Conservation (phyloP, 2,797 vertebrate genomes). For the Gadopsis bispinosus region DNA sequence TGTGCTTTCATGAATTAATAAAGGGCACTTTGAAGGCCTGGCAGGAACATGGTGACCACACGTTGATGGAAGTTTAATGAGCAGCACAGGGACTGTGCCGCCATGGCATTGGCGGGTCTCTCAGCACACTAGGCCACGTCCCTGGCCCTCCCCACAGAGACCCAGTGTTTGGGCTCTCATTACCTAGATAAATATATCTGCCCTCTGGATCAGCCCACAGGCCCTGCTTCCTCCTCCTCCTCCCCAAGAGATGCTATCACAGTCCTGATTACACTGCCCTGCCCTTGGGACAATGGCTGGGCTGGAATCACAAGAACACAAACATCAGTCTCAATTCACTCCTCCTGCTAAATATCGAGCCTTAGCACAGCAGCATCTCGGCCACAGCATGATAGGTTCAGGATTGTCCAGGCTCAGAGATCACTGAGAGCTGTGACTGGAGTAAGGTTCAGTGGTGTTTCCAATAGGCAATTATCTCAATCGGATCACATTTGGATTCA, state of each 20-base stretch:
- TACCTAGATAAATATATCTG: slow-evolving; percentile 86
- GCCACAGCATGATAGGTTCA: slow-evolving; percentile 63
- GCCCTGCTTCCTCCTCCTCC: slow-evolving; percentile 56
- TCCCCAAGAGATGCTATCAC: slow-evolving; percentile 83
- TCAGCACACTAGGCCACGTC: slow-evolving; percentile 75
- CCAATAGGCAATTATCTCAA: slow-evolving; percentile 85
- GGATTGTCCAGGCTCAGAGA: slow-evolving; percentile 52
- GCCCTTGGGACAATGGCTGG: slow-evolving; percentile 80
- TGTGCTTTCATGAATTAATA: slow-evolving; percentile 96
- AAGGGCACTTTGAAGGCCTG: slow-evolving; percentile 90
- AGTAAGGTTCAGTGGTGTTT: slow-evolving; percentile 72
- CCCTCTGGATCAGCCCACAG: slow-evolving; percentile 77
- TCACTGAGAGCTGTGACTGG: slow-evolving; percentile 62
- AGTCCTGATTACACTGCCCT: slow-evolving; percentile 82
- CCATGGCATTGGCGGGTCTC: slow-evolving; percentile 79
- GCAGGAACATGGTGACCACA: slow-evolving; percentile 88
- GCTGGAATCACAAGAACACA: slow-evolving; percentile 79
- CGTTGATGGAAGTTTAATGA: slow-evolving; percentile 93
- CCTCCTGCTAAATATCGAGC: slow-evolving; percentile 72
- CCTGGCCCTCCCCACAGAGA: slow-evolving; percentile 79
- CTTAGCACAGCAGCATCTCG: slow-evolving; percentile 51
- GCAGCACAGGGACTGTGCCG: slow-evolving; percentile 83
- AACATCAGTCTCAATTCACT: slow-evolving; percentile 81
- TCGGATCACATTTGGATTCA: slow-evolving; percentile 84
- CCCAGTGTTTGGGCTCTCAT: slow-evolving; percentile 83